phyloP scores from a whole-genome alignment of 2,888 invertebrate genomes.

The Orgyia antiqua region DNA sequence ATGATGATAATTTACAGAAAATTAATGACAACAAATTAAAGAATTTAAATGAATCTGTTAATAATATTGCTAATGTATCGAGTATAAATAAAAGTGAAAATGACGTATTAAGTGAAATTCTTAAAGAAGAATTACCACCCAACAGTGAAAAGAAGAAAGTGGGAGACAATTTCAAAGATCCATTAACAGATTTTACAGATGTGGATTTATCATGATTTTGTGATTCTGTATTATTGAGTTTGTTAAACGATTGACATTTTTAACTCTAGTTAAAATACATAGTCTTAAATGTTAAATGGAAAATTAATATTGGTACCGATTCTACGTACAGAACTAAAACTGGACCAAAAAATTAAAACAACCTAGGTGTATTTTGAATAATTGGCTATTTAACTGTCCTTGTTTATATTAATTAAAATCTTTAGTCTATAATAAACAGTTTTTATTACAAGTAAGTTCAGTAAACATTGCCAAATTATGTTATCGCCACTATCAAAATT shows the following conservation, averaged over 20 bases:
- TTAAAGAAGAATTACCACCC: conserved; percentile 19
- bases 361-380: too few species aligned
- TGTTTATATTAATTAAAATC: too few species aligned
- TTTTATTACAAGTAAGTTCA: too few species aligned
- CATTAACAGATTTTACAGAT: conserved; percentile 50
- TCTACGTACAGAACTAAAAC: too few species aligned
- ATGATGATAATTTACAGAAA: not conserved
- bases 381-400: too few species aligned
- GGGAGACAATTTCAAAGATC: conserved; percentile 36
- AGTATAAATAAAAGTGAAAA: conserved; percentile 10
- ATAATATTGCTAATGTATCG: not conserved
- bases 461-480: too few species aligned
- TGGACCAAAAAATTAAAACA: too few species aligned
- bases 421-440: too few species aligned
- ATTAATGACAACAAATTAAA: not conserved
- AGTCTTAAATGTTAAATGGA: too few species aligned
- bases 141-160: conserved; percentile 16
- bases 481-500: too few species aligned
- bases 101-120: conserved; percentile 23
- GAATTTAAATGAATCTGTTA: not conserved
- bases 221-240: conserved; percentile 39
- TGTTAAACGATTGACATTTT: conserved; percentile 39
- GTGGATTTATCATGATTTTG: conserved; percentile 56
- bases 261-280: too few species aligned
- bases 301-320: too few species aligned